Evolutionary conservation across 2,888 invertebrate genomes (phyloP).

Genomic region (Phoenoteleia sp.): DNA sequence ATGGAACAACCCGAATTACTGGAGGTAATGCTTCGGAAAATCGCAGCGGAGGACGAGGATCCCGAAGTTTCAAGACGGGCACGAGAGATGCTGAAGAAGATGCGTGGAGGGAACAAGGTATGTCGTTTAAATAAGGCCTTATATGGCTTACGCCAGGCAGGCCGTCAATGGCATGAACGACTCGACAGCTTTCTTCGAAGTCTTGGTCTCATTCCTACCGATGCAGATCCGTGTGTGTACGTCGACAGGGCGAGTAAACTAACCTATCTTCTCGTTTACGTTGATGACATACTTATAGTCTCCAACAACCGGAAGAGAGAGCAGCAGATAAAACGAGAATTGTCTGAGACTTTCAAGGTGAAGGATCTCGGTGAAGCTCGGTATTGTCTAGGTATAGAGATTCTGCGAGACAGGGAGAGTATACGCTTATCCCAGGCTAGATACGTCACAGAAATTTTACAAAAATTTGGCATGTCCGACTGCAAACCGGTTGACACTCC

Average conservation of each 20-base stretch:
- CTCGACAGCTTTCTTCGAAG: too few relatives aligned
- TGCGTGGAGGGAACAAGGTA: constrained; percentile 47
- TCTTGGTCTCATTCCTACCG: too few relatives aligned
- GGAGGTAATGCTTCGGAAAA: not conserved
- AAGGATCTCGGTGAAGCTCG: too few relatives aligned
- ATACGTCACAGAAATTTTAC: constrained; percentile 73
- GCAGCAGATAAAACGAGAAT: too few relatives aligned
- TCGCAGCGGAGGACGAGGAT: not conserved
- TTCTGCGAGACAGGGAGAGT: constrained; percentile 52
- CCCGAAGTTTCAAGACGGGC: not conserved
- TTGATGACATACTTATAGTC: too few relatives aligned
- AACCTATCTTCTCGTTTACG: too few relatives aligned
- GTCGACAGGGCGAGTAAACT: too few relatives aligned
- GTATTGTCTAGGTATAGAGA: too few relatives aligned
- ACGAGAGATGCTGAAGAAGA: not conserved
- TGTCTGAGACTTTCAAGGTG: too few relatives aligned
- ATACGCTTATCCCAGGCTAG: constrained; percentile 50
- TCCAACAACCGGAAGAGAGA: too few relatives aligned
- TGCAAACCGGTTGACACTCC: constrained; percentile 77
- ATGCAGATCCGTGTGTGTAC: too few relatives aligned
- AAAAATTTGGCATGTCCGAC: constrained; percentile 76
- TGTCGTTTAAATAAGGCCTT: constrained; percentile 71
- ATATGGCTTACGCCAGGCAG: constrained; percentile 73
- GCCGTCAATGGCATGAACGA: constrained; percentile 66
- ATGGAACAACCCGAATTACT: not conserved